Base-by-base conservation (phyloP, 2,888 invertebrate genomes). In the Oscheius sp. region DNA sequence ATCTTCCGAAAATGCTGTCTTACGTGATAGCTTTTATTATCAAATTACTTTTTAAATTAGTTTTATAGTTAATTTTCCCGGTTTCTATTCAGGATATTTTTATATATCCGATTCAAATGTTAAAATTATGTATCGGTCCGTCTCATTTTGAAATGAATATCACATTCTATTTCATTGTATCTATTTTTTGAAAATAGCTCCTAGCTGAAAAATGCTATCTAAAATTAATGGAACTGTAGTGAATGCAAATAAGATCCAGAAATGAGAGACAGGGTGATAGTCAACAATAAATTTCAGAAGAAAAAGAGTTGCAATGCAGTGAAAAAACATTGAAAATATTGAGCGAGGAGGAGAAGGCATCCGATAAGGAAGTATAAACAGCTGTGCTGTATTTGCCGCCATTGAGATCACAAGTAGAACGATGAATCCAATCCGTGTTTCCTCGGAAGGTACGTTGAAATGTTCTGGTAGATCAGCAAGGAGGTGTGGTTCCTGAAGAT, bases 351-450 rank as follows among this genome's bases (percentile, higher is more conserved):
- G 38, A 4, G 75, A 63, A 6, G 75, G 71, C 2, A 75, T 24
- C 49, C 72, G 62, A 5, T 66, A 24, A 33, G 73, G 63, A 2
- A 75, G 26, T 28, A 74, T 65, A 12, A 70, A 36, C 9, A 77
- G 62, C 68, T 92, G 92, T 84, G 91, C 86, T 72, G 89, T 86
- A 79, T 91, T 89, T 77, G 91, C 87, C 67, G 89, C 90, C 77
- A 91, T 85, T 17, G 91, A 89, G 70, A 91, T 86, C 12, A 68
- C 68, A 0, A 82, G 51, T 17, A 72, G 67, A 17, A 81, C 80
- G n/a, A 67, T 71, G 32, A 81, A 75, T 1, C 71, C 72, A 0
- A 79, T 75, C 51, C 74, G 61, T 1, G 71, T 56, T 51, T 80
- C 75, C 38, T 80, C 78, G 12, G 67, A 26, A 5, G 73, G 49